Conservation (phyloP, 2,888 invertebrate species). For the Kryphioiulus occultus region DNA sequence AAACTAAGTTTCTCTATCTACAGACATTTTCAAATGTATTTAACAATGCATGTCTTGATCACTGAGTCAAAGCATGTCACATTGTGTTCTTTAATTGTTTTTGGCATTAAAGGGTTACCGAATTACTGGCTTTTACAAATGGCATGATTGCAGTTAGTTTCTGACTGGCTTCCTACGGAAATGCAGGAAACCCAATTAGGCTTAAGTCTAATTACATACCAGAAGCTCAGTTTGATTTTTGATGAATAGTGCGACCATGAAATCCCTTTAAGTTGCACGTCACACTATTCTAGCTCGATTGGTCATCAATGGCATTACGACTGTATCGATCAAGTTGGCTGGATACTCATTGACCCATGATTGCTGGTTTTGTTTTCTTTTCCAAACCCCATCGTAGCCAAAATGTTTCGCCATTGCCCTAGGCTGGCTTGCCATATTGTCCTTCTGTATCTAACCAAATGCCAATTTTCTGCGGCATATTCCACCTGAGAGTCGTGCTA, state of each 20-base stretch:
- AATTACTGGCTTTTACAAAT: background rate
- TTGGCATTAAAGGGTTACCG: background rate
- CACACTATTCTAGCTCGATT: background rate
- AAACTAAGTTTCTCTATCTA: too few species aligned
- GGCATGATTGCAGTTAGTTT: background rate
- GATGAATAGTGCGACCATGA: background rate
- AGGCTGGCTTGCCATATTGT: conserved; percentile 35
- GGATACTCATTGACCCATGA: background rate
- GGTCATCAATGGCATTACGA: background rate
- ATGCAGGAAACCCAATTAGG: background rate
- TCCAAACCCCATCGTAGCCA: background rate
- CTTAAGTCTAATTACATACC: background rate
- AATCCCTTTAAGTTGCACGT: background rate
- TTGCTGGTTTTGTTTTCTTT: conserved; percentile 30
- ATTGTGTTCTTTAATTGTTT: background rate
- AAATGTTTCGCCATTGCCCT: background rate
- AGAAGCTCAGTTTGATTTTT: background rate
- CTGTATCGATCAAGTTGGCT: background rate
- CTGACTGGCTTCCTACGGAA: background rate
- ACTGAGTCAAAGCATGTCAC: too few species aligned
- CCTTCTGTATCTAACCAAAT: conserved; percentile 22
- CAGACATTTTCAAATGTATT: too few species aligned
- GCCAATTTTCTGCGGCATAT: conserved; percentile 28
- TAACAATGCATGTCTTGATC: too few species aligned
- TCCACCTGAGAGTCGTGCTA: conserved; percentile 32